These are phyloP conservation scores for Chaenocephalus aceratus DNA, from an alignment of 2,113 vertebrate species.

Conservation along the genomic window DNA sequence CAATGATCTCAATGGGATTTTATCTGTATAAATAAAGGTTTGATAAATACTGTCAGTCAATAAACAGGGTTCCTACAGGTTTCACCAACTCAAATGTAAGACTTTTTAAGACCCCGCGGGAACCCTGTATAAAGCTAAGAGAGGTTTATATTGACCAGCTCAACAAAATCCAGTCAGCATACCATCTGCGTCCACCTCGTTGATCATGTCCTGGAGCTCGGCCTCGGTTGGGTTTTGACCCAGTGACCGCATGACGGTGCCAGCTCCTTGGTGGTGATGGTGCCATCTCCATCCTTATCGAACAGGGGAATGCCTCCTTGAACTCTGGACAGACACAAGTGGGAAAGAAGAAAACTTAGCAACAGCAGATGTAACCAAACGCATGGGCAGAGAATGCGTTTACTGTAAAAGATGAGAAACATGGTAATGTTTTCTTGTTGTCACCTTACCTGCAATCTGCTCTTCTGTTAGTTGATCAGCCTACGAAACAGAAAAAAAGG, in stretches of 20 bases:
- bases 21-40: no score
- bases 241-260: conserved; percentile 97
- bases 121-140: no score
- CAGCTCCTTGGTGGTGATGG: conserved; percentile 98
- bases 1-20: no score
- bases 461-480: conserved; percentile 99
- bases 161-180: conserved; percentile 30
- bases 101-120: no score
- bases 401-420: background rate
- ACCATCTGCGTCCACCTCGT: conserved; percentile 98
- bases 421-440: background rate
- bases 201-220: conserved; percentile 98
- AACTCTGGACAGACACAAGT: conserved; percentile 86
- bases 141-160: background rate
- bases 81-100: no score
- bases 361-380: background rate
- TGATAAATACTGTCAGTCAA: background rate
- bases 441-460: conserved; percentile 94
- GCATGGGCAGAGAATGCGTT: background rate
- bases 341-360: background rate
- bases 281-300: conserved; percentile 98
- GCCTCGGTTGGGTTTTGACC: conserved; percentile 98
- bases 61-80: background rate
- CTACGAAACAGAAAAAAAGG: conserved; percentile 73
- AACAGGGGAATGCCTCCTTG: conserved; percentile 99